Evolutionary conservation across 64 coral and sea anemone species (phyloP).

Genomic region (Dendronephthya gigantea): DNA sequence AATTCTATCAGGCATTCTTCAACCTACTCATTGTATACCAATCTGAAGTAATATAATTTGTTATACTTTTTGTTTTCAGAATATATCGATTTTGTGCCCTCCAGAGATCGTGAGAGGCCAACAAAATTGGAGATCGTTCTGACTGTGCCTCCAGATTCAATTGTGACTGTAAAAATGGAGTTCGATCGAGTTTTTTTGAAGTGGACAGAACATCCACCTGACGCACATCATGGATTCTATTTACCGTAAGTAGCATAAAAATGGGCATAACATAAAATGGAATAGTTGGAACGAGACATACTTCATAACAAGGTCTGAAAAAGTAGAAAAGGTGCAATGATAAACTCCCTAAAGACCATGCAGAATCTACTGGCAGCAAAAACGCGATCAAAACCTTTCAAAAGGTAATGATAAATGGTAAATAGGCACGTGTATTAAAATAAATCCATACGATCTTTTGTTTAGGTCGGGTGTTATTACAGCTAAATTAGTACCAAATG

Average conservation of each 20-base stretch:
- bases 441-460: background rate
- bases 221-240: conserved; percentile 96
- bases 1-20: background rate
- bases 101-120: conserved; percentile 63
- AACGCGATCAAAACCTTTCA: no score
- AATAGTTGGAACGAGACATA: no score
- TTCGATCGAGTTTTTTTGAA: conserved; percentile 86
- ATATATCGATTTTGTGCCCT: conserved; percentile 44
- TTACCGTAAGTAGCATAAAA: conserved; percentile 51
- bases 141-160: conserved; percentile 75
- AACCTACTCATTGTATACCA: no score
- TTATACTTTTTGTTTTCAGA: conserved; percentile 23
- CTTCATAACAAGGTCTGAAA: no score
- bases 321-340: no score
- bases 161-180: conserved; percentile 61
- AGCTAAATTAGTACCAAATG: conserved; percentile 38
- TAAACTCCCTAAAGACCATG: no score
- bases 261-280: no score
- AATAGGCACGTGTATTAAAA: background rate
- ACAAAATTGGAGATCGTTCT: conserved; percentile 59
- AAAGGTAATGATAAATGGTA: no score
- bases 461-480: conserved; percentile 78
- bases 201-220: conserved; percentile 92
- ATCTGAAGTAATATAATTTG: no score
- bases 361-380: no score